Evolutionary conservation across 1,140 invertebrate genomes (phyloP), one percentile per base, ranked within the genome.

Genomic region (Thaumetopoea pityocampa): DNA sequence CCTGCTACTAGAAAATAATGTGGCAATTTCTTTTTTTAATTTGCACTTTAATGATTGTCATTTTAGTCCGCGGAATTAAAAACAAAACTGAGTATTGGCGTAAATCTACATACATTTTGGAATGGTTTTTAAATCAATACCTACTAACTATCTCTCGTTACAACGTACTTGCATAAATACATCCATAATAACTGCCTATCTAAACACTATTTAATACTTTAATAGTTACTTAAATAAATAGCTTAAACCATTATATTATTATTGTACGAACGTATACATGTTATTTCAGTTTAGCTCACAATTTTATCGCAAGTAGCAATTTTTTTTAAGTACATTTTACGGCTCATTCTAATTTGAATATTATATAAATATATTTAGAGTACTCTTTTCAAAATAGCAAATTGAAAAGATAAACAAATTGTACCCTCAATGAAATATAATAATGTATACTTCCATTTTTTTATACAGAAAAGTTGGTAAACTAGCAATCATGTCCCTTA

Each of bases 221-320:
- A 56, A 54, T 27, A 29, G 35, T 32, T 41, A 50, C 40, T 50
- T 37, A 51, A 61, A 58, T 67, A 62, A 65, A 70, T 67, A 67
- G 24, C 49, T 60, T 64, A 59, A 56, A 43, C 58, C 69, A 73
- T 65, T 43, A 62, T 59, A n/a, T 68, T 77, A 77, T 82, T 82
- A 82, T 82, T 82, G 76, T 82, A 74, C 78, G 62, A 73, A 80
- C 78, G 78, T 82, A 82, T 82, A 82, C 78, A 80, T 69, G 58
- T 70, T 71, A 62, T 76, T 73, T 52, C 26, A 67, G 67, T 81
- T 74, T 59, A 78, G 69, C 67, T 73, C 65, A 74, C 47, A 67
- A 62, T 67, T 67, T 67, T 26, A 40, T 41, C 32, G 36, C 44
- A 38, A 37, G 37, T 23, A 14, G 10, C 19, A 20, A 22, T 15